Base-by-base conservation (phyloP, 2,113 vertebrate species). In the Clupea harengus region DNA sequence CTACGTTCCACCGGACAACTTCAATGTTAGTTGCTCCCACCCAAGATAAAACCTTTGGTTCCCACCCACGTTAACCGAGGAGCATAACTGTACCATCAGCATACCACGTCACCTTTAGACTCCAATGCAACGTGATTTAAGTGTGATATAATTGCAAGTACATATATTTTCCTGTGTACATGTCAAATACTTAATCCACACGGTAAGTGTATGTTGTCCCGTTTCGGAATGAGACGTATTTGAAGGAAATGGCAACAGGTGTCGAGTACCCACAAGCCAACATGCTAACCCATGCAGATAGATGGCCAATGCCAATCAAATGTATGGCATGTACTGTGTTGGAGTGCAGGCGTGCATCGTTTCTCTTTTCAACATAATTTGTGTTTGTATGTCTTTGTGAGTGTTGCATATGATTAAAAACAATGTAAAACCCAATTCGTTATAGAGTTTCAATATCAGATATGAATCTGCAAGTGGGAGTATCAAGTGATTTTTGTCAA, bases 1-100 rank as follows among this genome's bases (percentile, higher is more conserved):
- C 28, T 15, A 4, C 9, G 67, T 75, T 75, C 25, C 67, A 32
- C 67, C 67, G 25, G 15, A 75, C 15, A 78, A 78, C 72, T 78
- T 78, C 10, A 28, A 3, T 9, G n/a, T n/a, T 64, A n/a, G 64
- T 15, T 78, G 72, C 72, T 78, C 72, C 72, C 72, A 78, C 72
- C 72, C 72, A 78, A 78, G 72, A 78, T 78, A 78, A 39, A 3
- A 78, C 39, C 72, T 78, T 39, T 67, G 64, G 72, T 78, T 78
- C 28, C 64, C 72, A 78, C 72, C 72, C 72, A 78, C 28, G 28
- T 39, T 39, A 13, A 78, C 72, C 6, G 8, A 44, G 13, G 10
- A 15, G 32, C 32, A 6, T 7, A 22, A 20, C 54, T 7, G 13
- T 4, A 28, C n/a, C 9, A 25, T 25, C 54, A 22, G 18, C 20